Base-by-base conservation (phyloP, 1,140 invertebrate species). In the Leptopilina boulardi region DNA sequence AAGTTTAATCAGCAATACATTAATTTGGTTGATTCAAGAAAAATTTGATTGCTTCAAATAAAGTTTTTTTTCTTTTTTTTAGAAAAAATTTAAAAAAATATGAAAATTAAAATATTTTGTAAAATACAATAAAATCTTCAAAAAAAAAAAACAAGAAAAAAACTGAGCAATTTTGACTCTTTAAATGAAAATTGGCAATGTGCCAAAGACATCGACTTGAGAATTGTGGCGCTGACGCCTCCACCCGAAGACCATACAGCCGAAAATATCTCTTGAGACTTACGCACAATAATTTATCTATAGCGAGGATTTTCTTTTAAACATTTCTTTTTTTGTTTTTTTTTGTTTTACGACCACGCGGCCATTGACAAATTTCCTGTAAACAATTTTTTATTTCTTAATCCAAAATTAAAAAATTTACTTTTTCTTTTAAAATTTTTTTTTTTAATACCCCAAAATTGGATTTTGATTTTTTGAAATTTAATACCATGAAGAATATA, bases 121-220 rank as follows among this genome's bases (percentile, higher is more conserved):
- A 51, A 51, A 51, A 34, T 11, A 34, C 23, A n/a, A 66, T 66
- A 15, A 6, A 66, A 30, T 66, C 23, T 66, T 30, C 30, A 13
- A 26, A n/a, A n/a, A n/a, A n/a, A n/a, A n/a, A n/a, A n/a, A n/a
- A n/a, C n/a, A n/a, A n/a, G n/a, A n/a, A n/a, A n/a, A n/a, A n/a
- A 30, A 66, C 13, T 30, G 59, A 66, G 23, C n/a, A n/a, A n/a
- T n/a, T 51, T 23, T 66, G 59, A 66, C 59, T 66, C 59, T 66
- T 66, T 15, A 66, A 66, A 66, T 66, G 10, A 30, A 66, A 66
- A 26, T 66, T 23, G 59, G 59, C 59, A 34, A 66, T n/a, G 21
- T 13, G 59, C 59, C 59, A 66, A 66, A 66, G 21, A 66, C 23
- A 66, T 23, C 13, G 59, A 66, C 59, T 66, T 15, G 23, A 66